Conservation (phyloP, 1,140 invertebrate species). For the Drosophila pseudoobscura region DNA sequence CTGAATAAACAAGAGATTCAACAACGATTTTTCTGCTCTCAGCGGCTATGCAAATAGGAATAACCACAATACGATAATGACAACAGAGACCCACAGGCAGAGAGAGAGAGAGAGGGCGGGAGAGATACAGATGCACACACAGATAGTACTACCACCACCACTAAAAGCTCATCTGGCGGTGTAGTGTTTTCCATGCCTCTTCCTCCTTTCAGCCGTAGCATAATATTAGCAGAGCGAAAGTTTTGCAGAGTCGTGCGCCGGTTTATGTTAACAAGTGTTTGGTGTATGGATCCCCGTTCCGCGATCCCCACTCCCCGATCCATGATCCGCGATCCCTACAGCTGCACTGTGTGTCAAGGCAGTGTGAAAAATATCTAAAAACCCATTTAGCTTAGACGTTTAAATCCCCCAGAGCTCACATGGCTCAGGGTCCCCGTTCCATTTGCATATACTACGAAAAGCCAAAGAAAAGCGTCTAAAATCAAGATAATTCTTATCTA, state of each 20-base stretch:
- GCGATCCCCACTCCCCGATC: background rate
- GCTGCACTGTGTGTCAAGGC: conserved; percentile 49
- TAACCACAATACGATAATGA: conserved; percentile 39
- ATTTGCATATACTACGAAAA: conserved; percentile 1
- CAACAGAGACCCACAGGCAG: conserved; percentile 18
- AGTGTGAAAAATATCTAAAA: conserved; percentile 8
- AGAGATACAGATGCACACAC: background rate
- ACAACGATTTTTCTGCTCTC: conserved; percentile 27
- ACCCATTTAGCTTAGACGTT: conserved; percentile 1
- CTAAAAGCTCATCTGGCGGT: too few species aligned
- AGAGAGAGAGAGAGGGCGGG: background rate
- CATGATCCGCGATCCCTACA: background rate
- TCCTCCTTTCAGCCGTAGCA: conserved; percentile 5
- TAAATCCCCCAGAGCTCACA: conserved; percentile 21
- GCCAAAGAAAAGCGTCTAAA: conserved; percentile 10
- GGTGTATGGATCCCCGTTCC: background rate
- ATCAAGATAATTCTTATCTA: conserved; percentile 35
- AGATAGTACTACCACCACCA: too few species aligned
- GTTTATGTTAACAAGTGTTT: conserved; percentile 61
- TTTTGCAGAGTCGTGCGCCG: conserved; percentile 42
- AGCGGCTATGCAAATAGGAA: conserved; percentile 35
- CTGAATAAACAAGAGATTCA: conserved; percentile 43
- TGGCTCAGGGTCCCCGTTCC: conserved; percentile 1
- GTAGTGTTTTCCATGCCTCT: too few species aligned
- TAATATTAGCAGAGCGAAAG: conserved; percentile 57